Conservation (phyloP, 2,888 invertebrate genomes). For the Cerceris ruficornis region DNA sequence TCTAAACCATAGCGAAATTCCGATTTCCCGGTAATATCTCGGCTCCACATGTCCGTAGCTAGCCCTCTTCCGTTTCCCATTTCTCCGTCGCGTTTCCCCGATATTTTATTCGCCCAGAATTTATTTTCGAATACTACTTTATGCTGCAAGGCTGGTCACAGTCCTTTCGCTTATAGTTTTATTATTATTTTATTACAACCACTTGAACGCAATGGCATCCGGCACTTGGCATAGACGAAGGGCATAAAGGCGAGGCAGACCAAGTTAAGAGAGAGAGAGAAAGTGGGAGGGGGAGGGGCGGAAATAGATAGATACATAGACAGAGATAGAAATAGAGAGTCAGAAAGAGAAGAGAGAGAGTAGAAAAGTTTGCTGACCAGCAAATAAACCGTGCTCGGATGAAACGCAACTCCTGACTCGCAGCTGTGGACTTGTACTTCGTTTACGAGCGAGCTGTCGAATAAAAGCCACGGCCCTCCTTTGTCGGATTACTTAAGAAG, state of each 20-base stretch:
- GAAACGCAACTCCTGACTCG: conserved; percentile 2
- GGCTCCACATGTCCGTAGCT: neutral
- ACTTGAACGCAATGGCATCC: neutral
- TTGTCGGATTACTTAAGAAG: conserved; percentile 7
- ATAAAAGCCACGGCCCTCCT: conserved; percentile 3
- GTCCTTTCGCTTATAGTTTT: neutral
- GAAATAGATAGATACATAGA: no score
- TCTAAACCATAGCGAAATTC: neutral
- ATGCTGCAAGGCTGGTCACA: neutral
- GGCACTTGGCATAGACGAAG: no score
- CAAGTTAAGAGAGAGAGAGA: neutral
- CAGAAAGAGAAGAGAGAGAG: neutral
- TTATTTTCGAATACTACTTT: conserved; percentile 14
- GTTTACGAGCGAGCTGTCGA: conserved; percentile 9
- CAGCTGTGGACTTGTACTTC: conserved; percentile 17
- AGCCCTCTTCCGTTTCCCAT: conserved; percentile 1
- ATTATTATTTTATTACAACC: conserved; percentile 3
- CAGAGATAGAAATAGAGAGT: no score
- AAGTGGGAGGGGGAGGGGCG: neutral
- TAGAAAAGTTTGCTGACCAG: neutral
- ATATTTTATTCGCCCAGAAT: conserved; percentile 1
- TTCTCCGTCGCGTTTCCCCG: conserved; percentile 6
- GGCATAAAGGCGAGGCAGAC: neutral
- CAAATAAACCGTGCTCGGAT: neutral
- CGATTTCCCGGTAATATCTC: neutral